These are phyloP conservation scores for Falcaria lacertinaria DNA, from an alignment of 2,888 invertebrate species.

Conservation along the genomic window DNA sequence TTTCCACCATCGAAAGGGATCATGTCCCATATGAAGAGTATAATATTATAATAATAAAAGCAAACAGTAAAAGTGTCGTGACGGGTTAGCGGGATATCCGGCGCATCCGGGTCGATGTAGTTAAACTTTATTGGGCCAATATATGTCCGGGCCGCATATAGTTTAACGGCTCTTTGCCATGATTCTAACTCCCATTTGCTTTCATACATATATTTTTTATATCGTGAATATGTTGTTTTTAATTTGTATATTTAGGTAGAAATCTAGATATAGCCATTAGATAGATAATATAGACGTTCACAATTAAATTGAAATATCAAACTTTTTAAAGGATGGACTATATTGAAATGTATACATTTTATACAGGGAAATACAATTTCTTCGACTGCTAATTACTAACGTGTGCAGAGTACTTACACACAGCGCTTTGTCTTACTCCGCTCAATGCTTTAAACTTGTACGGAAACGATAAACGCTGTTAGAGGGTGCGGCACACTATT, in stretches of 20 bases:
- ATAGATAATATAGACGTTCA: no score
- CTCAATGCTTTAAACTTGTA: conserved; percentile 17
- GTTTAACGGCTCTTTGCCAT: background rate
- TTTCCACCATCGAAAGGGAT: background rate
- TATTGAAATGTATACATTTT: background rate
- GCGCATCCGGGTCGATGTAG: conserved; percentile 4
- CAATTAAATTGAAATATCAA: no score
- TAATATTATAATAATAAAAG: background rate
- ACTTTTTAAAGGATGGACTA: no score
- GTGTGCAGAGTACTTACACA: no score
- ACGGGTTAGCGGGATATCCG: background rate
- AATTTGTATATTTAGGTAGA: no score
- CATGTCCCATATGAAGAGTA: background rate
- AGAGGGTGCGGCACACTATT: conserved; percentile 44
- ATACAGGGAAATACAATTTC: no score
- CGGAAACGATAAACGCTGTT: conserved; percentile 24
- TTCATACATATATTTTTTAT: background rate
- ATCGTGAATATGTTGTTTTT: no score
- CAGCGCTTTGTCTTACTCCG: conserved; percentile 7
- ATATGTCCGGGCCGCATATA: background rate
- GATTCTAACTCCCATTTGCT: background rate
- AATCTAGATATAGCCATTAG: no score
- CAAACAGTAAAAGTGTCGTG: conserved; percentile 5
- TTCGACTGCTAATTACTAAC: background rate
- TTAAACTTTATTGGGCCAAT: conserved; percentile 1